Conservation (phyloP, 2,113 vertebrate species). For the Chascanopsetta lugubris region DNA sequence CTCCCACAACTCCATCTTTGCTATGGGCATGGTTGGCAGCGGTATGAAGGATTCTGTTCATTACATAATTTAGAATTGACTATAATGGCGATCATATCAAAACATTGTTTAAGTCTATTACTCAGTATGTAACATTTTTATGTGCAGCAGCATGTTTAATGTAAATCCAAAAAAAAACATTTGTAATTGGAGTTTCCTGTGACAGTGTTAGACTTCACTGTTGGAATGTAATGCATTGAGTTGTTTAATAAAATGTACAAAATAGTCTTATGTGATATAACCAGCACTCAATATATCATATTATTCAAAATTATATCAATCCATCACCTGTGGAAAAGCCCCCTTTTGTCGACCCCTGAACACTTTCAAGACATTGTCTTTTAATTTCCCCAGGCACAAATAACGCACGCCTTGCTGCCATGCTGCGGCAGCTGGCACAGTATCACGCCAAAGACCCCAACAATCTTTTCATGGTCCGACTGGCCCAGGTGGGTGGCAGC, state of each 20-base stretch:
- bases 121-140: neutral
- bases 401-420: constrained; percentile 95
- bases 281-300: too few species aligned
- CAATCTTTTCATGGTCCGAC: constrained; percentile 98
- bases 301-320: too few species aligned
- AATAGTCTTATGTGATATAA: too few species aligned
- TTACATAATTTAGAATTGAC: neutral
- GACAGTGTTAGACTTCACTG: too few species aligned
- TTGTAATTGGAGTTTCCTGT: too few species aligned
- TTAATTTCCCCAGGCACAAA: constrained; percentile 87
- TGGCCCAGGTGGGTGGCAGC: constrained; percentile 88
- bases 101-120: neutral
- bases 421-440: constrained; percentile 96
- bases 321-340: neutral
- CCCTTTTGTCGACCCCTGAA: constrained; percentile 3
- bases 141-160: too few species aligned
- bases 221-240: too few species aligned
- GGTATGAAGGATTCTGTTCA: constrained; percentile 80
- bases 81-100: neutral
- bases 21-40: constrained; percentile 99
- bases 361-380: constrained; percentile 20
- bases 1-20: constrained; percentile 98
- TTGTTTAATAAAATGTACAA: too few species aligned
- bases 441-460: constrained; percentile 99
- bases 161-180: too few species aligned